phyloP scores from a whole-genome alignment of 2,888 invertebrate genomes.

The Plebejus argus region DNA sequence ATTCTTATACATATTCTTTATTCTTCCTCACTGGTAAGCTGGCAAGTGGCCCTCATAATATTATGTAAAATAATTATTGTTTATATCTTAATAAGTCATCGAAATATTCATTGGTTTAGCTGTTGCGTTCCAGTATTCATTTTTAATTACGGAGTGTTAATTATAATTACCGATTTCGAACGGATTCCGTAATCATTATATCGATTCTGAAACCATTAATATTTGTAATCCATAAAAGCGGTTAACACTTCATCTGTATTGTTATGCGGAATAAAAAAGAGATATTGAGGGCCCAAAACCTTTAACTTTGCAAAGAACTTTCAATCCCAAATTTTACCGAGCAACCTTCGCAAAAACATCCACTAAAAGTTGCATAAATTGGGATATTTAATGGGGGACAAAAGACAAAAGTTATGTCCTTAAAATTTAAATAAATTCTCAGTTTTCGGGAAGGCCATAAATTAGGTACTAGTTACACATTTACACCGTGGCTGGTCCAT shows the following conservation, averaged over 20 bases:
- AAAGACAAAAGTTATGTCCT: constrained; percentile 3
- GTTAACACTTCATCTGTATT: background rate
- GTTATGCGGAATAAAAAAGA: background rate
- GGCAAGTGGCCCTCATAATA: background rate
- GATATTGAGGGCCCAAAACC: background rate
- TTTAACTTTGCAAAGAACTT: background rate
- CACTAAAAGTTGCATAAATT: background rate
- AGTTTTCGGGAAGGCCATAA: constrained; percentile 2
- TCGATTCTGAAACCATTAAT: constrained; percentile 6
- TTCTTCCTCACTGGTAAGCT: background rate
- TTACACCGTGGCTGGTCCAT: constrained; percentile 17
- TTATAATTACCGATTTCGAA: constrained; percentile 14
- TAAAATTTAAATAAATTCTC: constrained; percentile 14
- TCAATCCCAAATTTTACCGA: background rate
- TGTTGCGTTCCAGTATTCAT: constrained; percentile 14
- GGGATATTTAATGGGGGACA: background rate
- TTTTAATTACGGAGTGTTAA: constrained; percentile 20
- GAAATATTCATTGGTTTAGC: constrained; percentile 23
- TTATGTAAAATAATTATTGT: background rate
- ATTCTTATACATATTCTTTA: background rate
- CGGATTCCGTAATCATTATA: constrained; percentile 5
- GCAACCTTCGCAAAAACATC: background rate
- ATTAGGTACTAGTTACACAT: constrained; percentile 12
- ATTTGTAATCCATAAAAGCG: background rate
- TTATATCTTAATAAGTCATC: constrained; percentile 3